These are phyloP conservation scores for Columba janthina DNA, from an alignment of 2,113 vertebrate genomes.

Conservation along the genomic window DNA sequence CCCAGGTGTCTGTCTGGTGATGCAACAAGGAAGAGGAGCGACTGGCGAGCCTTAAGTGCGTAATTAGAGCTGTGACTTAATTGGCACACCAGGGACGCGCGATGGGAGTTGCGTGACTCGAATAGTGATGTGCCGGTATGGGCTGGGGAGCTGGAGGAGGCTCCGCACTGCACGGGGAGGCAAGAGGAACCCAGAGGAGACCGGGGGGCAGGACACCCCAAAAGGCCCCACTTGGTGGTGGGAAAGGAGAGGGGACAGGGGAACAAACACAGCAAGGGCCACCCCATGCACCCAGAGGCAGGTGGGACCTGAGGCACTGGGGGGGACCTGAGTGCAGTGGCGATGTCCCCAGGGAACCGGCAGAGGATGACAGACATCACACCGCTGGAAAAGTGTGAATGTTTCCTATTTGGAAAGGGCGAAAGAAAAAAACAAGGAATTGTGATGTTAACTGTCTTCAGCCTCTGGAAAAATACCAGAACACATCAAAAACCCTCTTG, in stretches of 20 bases:
- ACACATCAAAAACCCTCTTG: not conserved
- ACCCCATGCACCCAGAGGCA: accelerated
- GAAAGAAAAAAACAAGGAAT: not conserved
- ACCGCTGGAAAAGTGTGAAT: not conserved
- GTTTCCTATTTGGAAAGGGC: not conserved
- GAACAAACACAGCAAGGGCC: accelerated
- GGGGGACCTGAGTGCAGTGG: accelerated
- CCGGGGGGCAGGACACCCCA: accelerated
- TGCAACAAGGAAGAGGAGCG: not conserved
- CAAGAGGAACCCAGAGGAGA: not conserved
- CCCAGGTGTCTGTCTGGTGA: not conserved
- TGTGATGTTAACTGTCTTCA: not conserved
- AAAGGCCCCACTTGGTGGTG: accelerated
- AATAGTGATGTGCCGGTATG: not conserved
- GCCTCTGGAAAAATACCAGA: constrained; percentile 35
- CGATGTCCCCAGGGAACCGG: not conserved
- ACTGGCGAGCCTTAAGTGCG: not conserved
- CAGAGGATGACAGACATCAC: accelerated
- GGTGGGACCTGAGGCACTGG: not conserved
- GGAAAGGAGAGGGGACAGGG: not conserved
- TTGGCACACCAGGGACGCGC: not conserved
- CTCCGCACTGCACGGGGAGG: accelerated
- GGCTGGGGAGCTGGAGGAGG: not conserved
- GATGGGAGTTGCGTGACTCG: not conserved
- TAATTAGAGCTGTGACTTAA: constrained; percentile 36